A percentile compares a stretch with the other conserved stretches of the same genome.
phyloP scores from a whole-genome alignment of 2,797 vertebrate genomes.

The Sebastes itinus region DNA sequence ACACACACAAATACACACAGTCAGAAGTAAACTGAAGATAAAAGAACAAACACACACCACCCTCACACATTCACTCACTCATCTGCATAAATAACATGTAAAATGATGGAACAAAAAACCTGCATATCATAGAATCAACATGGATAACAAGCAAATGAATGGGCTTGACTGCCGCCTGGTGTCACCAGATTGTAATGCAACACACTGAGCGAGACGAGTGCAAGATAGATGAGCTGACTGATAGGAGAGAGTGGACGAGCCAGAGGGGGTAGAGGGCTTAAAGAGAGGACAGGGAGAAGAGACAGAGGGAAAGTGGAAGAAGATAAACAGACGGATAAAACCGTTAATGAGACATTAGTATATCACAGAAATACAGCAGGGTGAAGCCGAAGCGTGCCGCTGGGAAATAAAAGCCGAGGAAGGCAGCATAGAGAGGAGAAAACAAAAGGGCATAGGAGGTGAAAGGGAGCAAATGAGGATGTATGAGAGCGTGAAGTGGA shows the following conservation, averaged over 20 bases:
- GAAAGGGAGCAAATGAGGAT: slow-evolving; percentile 49
- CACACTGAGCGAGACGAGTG: background rate
- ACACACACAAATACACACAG: background rate
- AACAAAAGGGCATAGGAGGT: slow-evolving; percentile 25
- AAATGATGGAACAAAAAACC: background rate
- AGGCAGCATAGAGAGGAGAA: slow-evolving; percentile 10
- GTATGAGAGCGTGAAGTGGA: slow-evolving; percentile 42
- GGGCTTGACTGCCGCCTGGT: slow-evolving; percentile 70
- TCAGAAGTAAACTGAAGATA: background rate
- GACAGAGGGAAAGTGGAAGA: slow-evolving; percentile 16
- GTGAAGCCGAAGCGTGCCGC: slow-evolving; percentile 21
- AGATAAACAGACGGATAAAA: slow-evolving; percentile 62
- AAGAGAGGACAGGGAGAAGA: slow-evolving; percentile 42
- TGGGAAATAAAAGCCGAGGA: slow-evolving; percentile 59
- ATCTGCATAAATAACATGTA: slow-evolving; percentile 6
- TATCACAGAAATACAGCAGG: slow-evolving; percentile 34
- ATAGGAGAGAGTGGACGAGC: slow-evolving; percentile 39
- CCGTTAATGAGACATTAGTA: slow-evolving; percentile 67
- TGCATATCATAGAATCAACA: slow-evolving; percentile 12
- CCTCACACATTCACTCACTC: background rate
- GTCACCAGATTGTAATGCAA: slow-evolving; percentile 50
- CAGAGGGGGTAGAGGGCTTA: slow-evolving; percentile 25
- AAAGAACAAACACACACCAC: background rate
- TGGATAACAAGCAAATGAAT: slow-evolving; percentile 25
- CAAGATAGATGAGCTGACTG: slow-evolving; percentile 22